phyloP scores from a whole-genome alignment of 2,113 vertebrate genomes.

The Saguinus midas region DNA sequence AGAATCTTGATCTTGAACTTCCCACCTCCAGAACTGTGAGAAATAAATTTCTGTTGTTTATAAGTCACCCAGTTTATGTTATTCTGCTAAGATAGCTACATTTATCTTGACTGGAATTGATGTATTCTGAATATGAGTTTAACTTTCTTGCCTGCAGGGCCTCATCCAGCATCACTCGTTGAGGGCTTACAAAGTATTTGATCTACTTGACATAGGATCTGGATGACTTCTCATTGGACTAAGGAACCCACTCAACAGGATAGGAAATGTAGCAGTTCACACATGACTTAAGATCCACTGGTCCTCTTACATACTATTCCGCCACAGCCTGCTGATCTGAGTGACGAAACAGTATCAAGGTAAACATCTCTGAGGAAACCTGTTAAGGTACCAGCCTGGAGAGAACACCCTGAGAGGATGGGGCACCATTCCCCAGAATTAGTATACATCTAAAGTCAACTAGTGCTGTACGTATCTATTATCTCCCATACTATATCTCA shows the following conservation, averaged over 20 bases:
- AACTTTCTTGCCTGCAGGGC: background rate
- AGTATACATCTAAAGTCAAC: background rate
- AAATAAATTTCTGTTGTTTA: background rate
- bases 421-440: background rate
- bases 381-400: background rate
- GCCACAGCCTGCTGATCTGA: background rate
- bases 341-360: background rate
- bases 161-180: background rate
- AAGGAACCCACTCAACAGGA: background rate
- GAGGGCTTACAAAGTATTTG: background rate
- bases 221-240: background rate
- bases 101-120: background rate
- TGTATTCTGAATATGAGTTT: background rate
- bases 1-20: background rate
- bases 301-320: background rate
- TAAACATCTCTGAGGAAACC: background rate
- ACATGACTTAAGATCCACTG: background rate
- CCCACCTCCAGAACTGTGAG: background rate
- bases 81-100: background rate
- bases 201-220: background rate
- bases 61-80: background rate
- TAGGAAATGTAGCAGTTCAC: background rate
- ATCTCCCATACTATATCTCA: background rate
- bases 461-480: background rate
- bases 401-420: background rate